Evolutionary conservation across 2,797 vertebrate genomes (phyloP).

Genomic region (Cygnus olor): DNA sequence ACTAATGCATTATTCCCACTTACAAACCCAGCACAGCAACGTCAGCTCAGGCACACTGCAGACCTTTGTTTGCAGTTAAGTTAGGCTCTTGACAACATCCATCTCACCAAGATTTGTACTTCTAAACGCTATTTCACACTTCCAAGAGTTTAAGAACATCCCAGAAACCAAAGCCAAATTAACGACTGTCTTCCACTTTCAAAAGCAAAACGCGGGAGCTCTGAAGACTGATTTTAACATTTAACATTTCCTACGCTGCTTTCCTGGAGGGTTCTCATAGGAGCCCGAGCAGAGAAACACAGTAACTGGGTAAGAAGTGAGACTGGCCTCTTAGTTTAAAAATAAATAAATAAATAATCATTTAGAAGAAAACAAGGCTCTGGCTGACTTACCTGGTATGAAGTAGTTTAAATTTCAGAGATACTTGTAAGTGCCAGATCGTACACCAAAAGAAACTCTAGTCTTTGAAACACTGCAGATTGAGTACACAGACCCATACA

Average conservation of each 20-base stretch:
- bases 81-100: background rate
- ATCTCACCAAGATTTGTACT: background rate
- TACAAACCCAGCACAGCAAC: background rate
- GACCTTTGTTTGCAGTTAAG: slow-evolving; percentile 16
- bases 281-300: background rate
- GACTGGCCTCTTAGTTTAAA: background rate
- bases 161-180: background rate
- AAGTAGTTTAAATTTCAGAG: background rate
- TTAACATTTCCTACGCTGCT: background rate
- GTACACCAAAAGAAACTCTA: background rate
- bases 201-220: background rate
- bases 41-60: background rate
- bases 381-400: background rate
- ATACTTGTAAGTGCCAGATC: background rate
- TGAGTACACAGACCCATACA: background rate
- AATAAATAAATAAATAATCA: background rate
- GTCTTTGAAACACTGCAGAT: background rate
- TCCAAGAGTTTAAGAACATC: background rate
- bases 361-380: background rate
- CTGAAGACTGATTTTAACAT: background rate
- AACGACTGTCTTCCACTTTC: background rate
- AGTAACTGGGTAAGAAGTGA: background rate
- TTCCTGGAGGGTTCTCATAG: background rate
- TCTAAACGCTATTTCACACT: background rate
- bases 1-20: slow-evolving; percentile 58